phyloP scores from a whole-genome alignment of 2,888 invertebrate species.

The Serripes groenlandicus region DNA sequence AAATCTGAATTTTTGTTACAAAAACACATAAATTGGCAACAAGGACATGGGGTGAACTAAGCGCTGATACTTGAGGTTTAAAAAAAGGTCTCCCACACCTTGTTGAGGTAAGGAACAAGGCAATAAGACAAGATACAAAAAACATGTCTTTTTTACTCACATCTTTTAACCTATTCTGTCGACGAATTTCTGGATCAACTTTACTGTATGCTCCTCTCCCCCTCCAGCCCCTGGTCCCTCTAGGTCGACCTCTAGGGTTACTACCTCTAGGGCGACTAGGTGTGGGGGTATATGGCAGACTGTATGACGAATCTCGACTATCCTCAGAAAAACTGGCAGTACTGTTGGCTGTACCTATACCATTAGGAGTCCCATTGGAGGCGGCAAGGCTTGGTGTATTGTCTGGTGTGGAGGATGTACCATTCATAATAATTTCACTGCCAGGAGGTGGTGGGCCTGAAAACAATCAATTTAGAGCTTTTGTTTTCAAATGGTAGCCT shows the following conservation, averaged over 20 bases:
- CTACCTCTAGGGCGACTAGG: slow-evolving; percentile 49
- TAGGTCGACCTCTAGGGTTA: slow-evolving; percentile 39
- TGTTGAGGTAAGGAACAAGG: too few species aligned
- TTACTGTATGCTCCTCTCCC: slow-evolving; percentile 66
- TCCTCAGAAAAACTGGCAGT: slow-evolving; percentile 84
- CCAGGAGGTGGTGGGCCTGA: slow-evolving; percentile 12
- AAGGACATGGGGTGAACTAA: too few species aligned
- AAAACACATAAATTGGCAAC: too few species aligned
- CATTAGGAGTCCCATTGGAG: slow-evolving; percentile 57
- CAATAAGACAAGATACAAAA: too few species aligned
- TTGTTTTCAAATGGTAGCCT: too few species aligned
- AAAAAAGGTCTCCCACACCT: too few species aligned
- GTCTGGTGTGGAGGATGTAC: slow-evolving; percentile 6
- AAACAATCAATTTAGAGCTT: not conserved
- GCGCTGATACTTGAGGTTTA: too few species aligned
- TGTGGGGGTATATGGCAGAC: slow-evolving; percentile 67
- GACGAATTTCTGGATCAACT: slow-evolving; percentile 57
- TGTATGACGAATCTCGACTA: slow-evolving; percentile 80
- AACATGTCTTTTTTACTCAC: slow-evolving; percentile 50
- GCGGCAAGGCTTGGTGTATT: not conserved
- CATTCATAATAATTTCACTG: slow-evolving; percentile 12
- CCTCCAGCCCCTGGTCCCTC: slow-evolving; percentile 62
- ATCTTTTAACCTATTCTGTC: slow-evolving; percentile 69
- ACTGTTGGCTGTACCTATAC: slow-evolving; percentile 67
- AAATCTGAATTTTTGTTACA: too few species aligned